These are phyloP conservation scores for Zelleria hepariella DNA, from an alignment of 2,888 invertebrate genomes.

Conservation along the genomic window DNA sequence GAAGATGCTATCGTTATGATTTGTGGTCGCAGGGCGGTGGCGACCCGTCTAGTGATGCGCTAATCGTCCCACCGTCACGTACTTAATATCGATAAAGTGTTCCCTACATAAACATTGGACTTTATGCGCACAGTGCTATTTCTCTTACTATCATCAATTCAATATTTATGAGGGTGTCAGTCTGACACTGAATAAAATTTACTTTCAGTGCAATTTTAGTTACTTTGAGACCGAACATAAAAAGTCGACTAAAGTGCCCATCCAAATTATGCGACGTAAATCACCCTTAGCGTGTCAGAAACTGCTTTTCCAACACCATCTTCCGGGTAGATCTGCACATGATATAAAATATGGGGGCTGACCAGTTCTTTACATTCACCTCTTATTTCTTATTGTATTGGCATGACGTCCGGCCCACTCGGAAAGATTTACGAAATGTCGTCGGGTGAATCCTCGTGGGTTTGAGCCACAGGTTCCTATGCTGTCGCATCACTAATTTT, in stretches of 20 bases:
- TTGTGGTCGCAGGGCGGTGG: conserved; percentile 69
- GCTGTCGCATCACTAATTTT: conserved; percentile 40
- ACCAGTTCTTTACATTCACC: conserved; percentile 31
- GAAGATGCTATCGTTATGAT: conserved; percentile 72
- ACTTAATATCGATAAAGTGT: conserved; percentile 34
- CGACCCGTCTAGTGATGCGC: conserved; percentile 67
- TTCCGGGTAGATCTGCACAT: conserved; percentile 36
- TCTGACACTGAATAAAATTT: too few species aligned
- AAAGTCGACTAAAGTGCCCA: too few species aligned
- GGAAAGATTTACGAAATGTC: conserved; percentile 35
- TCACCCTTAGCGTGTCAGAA: neutral
- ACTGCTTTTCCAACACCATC: conserved; percentile 32
- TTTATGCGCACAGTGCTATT: neutral
- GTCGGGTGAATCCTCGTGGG: conserved; percentile 18
- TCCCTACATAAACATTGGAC: neutral
- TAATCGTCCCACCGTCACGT: conserved; percentile 46
- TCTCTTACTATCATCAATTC: neutral
- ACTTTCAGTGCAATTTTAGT: too few species aligned
- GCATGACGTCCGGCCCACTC: conserved; percentile 33
- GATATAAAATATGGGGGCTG: conserved; percentile 41
- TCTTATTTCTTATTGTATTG: conserved; percentile 39
- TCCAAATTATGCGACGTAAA: too few species aligned
- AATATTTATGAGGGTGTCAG: too few species aligned
- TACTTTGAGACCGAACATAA: too few species aligned
- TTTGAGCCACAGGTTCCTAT: neutral